Evolutionary conservation across 1,140 invertebrate genomes (phyloP).

Genomic region (Drosophila sechellia): DNA sequence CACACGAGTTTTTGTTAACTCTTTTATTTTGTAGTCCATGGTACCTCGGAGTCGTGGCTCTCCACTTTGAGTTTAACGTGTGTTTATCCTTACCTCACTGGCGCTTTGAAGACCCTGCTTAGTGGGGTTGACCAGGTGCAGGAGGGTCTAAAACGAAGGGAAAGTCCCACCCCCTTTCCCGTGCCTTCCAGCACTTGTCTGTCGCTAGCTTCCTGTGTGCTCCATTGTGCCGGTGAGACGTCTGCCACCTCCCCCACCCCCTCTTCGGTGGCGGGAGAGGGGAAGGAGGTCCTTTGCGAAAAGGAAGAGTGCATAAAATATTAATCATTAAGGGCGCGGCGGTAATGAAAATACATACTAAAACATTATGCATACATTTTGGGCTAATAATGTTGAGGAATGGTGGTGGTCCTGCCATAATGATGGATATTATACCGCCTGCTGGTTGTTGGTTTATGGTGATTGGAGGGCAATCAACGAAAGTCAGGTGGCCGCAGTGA

Average conservation of each 20-base stretch:
- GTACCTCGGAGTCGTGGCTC: background rate
- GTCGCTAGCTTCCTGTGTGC: constrained; percentile 59
- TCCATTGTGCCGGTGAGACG: constrained; percentile 57
- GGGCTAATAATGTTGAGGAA: constrained; percentile 56
- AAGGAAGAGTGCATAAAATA: constrained; percentile 71
- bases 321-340: constrained; percentile 78
- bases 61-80: constrained; percentile 53
- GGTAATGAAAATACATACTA: constrained; percentile 75
- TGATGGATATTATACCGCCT: constrained; percentile 10
- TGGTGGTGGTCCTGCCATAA: constrained; percentile 41
- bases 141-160: constrained; percentile 7
- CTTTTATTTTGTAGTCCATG: background rate
- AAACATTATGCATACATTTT: constrained; percentile 73
- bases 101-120: constrained; percentile 38
- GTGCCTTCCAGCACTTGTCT: constrained; percentile 29
- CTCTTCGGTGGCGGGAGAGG: background rate
- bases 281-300: constrained; percentile 21
- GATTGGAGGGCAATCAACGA: constrained; percentile 66
- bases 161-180: constrained; percentile 4
- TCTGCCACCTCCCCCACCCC: constrained; percentile 6
- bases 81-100: constrained; percentile 26
- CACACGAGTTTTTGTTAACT: background rate
- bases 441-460: constrained; percentile 39
- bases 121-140: constrained; percentile 25
- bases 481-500: constrained; percentile 58